Percentiles rank a stretch among this genome's conserved stretches.
Evolutionary conservation across 2,113 vertebrate genomes (phyloP).

Genomic region (Bufo bufo): DNA sequence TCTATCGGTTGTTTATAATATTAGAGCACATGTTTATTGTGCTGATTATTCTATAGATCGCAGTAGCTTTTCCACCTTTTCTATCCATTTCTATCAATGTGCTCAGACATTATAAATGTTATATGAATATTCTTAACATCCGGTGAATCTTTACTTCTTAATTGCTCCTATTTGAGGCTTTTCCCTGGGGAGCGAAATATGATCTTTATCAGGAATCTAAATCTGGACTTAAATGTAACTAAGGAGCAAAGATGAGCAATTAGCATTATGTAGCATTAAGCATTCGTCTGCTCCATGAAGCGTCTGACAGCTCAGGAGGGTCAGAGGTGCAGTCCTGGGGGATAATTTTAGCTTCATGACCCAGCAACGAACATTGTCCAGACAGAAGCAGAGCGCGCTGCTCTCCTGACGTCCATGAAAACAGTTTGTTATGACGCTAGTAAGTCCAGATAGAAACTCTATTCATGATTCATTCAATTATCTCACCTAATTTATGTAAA

Average conservation of each 20-base stretch:
- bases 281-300: not conserved
- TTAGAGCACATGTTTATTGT: not conserved
- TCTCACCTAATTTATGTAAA: not conserved
- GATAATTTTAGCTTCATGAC: conserved; percentile 12
- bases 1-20: too few species aligned
- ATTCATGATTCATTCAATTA: not conserved
- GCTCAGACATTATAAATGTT: not conserved
- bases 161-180: not conserved
- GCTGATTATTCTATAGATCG: not conserved
- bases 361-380: not conserved
- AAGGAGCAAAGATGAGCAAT: conserved; percentile 9
- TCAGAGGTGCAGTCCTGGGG: not conserved
- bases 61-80: not conserved
- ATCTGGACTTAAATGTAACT: conserved; percentile 2
- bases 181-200: not conserved
- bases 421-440: not conserved
- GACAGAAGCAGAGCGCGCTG: not conserved
- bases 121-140: not conserved
- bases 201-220: conserved; percentile 13
- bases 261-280: not conserved
- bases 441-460: not conserved
- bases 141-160: not conserved
- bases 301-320: not conserved
- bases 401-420: not conserved
- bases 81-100: not conserved